Conservation (phyloP, 2,113 vertebrate species). For the Columba livia region DNA sequence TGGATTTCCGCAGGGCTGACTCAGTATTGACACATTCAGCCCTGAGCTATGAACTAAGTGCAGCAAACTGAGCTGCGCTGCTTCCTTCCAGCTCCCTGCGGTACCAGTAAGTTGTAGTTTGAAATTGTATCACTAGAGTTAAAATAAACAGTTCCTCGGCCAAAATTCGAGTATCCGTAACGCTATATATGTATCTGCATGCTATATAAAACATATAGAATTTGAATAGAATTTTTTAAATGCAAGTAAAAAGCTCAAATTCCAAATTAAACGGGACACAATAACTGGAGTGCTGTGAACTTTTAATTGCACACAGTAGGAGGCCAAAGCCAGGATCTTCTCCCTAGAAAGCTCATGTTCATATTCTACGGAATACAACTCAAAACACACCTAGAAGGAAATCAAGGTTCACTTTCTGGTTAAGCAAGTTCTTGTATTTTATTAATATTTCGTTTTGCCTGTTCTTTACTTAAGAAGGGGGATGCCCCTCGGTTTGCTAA, state of each 20-base stretch:
- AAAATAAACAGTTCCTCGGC: not conserved
- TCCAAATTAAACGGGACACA: not conserved
- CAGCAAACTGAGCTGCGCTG: not conserved
- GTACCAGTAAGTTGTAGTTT: not conserved
- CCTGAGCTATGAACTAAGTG: not conserved
- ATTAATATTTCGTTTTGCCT: not conserved
- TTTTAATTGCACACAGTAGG: not conserved
- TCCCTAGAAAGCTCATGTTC: not conserved
- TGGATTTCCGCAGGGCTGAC: not conserved
- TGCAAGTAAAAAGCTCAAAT: not conserved
- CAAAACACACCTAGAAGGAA: not conserved
- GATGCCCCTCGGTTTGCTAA: not conserved
- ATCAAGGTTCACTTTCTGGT: not conserved
- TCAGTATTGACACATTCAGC: not conserved
- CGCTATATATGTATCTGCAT: not conserved
- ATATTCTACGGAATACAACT: not conserved
- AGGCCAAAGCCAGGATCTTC: not conserved
- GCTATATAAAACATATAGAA: not conserved
- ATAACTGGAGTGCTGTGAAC: not conserved
- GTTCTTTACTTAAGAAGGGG: not conserved
- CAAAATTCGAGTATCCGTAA: not conserved
- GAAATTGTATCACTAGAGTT: not conserved
- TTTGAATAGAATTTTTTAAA: not conserved
- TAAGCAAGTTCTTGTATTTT: not conserved
- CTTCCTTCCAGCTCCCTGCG: not conserved